Evolutionary conservation across 2,113 vertebrate genomes (phyloP).

Genomic region (Brachypteracias leptosomus): DNA sequence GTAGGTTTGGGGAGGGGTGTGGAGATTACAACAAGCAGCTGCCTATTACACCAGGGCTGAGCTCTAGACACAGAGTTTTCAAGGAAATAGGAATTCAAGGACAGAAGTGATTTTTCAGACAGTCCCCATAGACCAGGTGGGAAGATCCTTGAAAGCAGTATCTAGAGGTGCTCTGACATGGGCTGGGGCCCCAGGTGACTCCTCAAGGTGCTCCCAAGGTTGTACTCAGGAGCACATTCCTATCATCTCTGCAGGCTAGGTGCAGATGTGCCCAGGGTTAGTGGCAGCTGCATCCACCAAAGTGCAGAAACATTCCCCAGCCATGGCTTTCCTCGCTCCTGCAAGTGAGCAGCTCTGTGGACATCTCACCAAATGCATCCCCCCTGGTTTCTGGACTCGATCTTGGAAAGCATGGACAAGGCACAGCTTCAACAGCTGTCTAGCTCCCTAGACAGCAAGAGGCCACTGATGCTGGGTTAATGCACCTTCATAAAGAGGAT

Average conservation of each 20-base stretch:
- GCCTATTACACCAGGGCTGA: slow-evolving; percentile 12
- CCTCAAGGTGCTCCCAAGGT: neutral
- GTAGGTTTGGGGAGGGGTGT: slow-evolving; percentile 42
- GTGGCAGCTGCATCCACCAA: neutral
- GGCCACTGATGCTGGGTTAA: neutral
- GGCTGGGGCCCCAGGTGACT: neutral
- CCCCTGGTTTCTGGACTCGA: accelerated
- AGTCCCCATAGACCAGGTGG: neutral
- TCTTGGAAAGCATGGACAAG: accelerated
- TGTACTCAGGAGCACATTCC: neutral
- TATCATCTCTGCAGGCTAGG: neutral
- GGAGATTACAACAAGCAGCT: slow-evolving; percentile 7
- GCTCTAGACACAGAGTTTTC: neutral
- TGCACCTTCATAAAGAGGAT: neutral
- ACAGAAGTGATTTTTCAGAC: slow-evolving; percentile 44
- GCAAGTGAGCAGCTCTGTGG: neutral
- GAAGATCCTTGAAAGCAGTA: neutral
- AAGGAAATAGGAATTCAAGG: slow-evolving; percentile 48
- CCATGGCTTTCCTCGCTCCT: neutral
- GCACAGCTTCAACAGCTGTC: accelerated
- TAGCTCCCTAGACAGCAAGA: neutral
- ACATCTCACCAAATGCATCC: neutral
- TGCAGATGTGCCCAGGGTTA: neutral
- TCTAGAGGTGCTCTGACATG: neutral
- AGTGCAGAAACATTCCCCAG: neutral